phyloP scores from a whole-genome alignment of 2,797 vertebrate species.

The Pagetopsis macropterus region DNA sequence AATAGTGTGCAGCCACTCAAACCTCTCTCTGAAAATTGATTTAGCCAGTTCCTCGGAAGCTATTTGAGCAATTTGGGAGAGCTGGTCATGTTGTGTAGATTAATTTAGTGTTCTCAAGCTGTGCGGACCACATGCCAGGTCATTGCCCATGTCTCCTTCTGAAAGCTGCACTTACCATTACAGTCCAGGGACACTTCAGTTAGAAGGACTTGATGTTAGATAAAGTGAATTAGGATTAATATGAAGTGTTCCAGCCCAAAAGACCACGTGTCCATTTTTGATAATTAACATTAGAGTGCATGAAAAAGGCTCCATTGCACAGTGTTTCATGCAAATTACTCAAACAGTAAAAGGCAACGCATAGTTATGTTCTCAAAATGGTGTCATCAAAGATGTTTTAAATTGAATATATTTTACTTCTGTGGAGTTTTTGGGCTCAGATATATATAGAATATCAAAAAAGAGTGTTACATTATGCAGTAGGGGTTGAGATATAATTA shows the following conservation, averaged over 20 bases:
- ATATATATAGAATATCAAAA: not conserved
- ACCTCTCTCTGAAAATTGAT: slow-evolving; percentile 29
- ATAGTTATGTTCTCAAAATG: not conserved
- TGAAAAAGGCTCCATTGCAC: too few species aligned
- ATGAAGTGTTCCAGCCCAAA: not conserved
- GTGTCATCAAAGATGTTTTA: not conserved
- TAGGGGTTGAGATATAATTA: too few species aligned
- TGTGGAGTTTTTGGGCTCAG: not conserved
- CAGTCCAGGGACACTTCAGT: not conserved
- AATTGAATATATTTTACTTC: not conserved
- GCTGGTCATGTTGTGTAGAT: slow-evolving; percentile 42
- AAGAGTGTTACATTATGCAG: not conserved
- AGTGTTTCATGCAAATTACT: not conserved
- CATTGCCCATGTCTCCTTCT: slow-evolving; percentile 21
- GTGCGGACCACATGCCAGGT: slow-evolving; percentile 49
- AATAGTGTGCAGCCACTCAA: slow-evolving; percentile 27
- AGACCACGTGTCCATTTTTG: not conserved
- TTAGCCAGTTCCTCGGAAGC: slow-evolving; percentile 29
- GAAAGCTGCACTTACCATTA: not conserved
- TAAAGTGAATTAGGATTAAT: not conserved
- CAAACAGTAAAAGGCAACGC: not conserved
- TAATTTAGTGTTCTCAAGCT: slow-evolving; percentile 53
- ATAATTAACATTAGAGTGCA: not conserved
- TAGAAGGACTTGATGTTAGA: not conserved
- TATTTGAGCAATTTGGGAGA: slow-evolving; percentile 30